A percentile compares a stretch with the other conserved stretches of the same genome.
Evolutionary conservation across 2,888 invertebrate species (phyloP).

Genomic region (Caenorhabditis afra): DNA sequence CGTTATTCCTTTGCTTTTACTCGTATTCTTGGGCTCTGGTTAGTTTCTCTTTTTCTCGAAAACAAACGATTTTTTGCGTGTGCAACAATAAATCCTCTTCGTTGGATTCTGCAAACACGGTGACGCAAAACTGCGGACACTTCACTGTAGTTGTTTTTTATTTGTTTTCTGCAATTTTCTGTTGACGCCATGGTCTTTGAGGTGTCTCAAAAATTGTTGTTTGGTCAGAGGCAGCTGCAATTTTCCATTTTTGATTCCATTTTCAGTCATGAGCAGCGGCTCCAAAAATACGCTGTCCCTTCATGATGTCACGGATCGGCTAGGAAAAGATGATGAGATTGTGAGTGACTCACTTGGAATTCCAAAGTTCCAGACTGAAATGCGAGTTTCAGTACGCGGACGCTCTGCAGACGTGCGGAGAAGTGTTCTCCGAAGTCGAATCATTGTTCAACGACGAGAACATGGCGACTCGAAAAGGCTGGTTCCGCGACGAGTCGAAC

Average conservation of each 20-base stretch:
- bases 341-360: slow-evolving; percentile 30
- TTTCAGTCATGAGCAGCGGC: slow-evolving; percentile 31
- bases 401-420: slow-evolving; percentile 57
- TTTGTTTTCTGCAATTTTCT: background rate
- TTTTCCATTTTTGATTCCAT: background rate
- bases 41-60: slow-evolving; percentile 7
- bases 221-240: slow-evolving; percentile 20
- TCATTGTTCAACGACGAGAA: slow-evolving; percentile 56
- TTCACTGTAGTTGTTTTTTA: slow-evolving; percentile 5
- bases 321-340: slow-evolving; percentile 34
- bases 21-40: slow-evolving; percentile 27
- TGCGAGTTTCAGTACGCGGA: slow-evolving; percentile 55
- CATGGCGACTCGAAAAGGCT: slow-evolving; percentile 52
- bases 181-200: slow-evolving; percentile 22
- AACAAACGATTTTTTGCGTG: background rate
- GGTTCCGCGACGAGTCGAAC: slow-evolving; percentile 64
- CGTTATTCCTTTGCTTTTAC: background rate
- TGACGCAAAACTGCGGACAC: slow-evolving; percentile 33
- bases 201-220: slow-evolving; percentile 23
- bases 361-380: background rate
- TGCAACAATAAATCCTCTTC: too few relatives aligned
- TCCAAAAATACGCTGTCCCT: slow-evolving; percentile 27
- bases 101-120: slow-evolving; percentile 31
- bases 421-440: slow-evolving; percentile 66
- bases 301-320: slow-evolving; percentile 44